These are phyloP conservation scores for Athalia cordata DNA, from an alignment of 2,888 invertebrate species.

Conservation along the genomic window DNA sequence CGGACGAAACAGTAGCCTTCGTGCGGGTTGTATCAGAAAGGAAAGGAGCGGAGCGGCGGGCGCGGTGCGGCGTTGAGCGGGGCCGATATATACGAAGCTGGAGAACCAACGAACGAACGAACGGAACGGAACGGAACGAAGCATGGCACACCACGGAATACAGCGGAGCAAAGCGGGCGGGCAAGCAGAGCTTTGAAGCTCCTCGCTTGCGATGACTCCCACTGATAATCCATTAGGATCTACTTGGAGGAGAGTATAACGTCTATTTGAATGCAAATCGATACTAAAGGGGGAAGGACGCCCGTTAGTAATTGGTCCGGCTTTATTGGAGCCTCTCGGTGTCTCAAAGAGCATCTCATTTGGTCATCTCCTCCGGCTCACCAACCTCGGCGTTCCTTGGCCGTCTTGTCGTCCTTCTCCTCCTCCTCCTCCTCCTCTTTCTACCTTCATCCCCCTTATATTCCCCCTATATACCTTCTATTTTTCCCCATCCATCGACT, in stretches of 20 bases:
- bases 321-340: conserved; percentile 73
- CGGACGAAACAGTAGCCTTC: conserved; percentile 67
- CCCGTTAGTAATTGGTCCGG: conserved; percentile 72
- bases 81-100: conserved; percentile 50
- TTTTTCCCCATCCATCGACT: conserved; percentile 50
- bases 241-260: conserved; percentile 72
- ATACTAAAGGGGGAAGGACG: conserved; percentile 71
- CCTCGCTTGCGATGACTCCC: conserved; percentile 68
- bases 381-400: conserved; percentile 46
- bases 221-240: conserved; percentile 74
- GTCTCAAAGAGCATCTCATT: conserved; percentile 74
- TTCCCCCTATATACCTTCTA: conserved; percentile 51
- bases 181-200: conserved; percentile 70
- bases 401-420: conserved; percentile 22
- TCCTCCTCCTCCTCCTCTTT: conserved; percentile 51
- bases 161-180: conserved; percentile 48
- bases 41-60: conserved; percentile 61
- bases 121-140: not conserved
- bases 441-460: conserved; percentile 52
- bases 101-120: conserved; percentile 33
- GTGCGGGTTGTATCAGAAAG: conserved; percentile 63
- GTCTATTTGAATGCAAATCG: conserved; percentile 74
- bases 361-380: conserved; percentile 69
- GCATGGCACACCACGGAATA: conserved; percentile 36
- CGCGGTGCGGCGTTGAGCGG: too few relatives aligned